Evolutionary conservation across 2,888 invertebrate genomes (phyloP), one percentile per base, ranked within the genome.

Genomic region (Xylocampa areola): DNA sequence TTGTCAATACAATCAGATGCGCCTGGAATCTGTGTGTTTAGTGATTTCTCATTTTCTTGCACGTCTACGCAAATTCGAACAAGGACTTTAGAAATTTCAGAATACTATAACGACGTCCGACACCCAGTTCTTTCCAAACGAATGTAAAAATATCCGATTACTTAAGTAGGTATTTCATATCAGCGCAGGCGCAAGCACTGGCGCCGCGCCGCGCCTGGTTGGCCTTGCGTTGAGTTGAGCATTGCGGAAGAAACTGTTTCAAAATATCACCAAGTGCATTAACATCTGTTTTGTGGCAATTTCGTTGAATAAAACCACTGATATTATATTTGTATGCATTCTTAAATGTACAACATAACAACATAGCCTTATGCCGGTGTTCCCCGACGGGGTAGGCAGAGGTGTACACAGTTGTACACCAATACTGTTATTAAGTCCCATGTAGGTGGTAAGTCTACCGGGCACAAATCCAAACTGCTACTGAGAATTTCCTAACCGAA

Each of bases 71-170:
- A 11, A 66, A 53, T 16, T 60, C 48, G 67, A 33, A 53, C 64
- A 65, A 66, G 66, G 64, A 60, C 49, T 43, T 65, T 30, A 13
- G 39, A 53, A 21, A 14, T 35, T 35, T n/a, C 36, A 36, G 30
- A 57, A 14, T 14, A 33, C 25, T n/a, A 47, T 47, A 41, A 57
- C 14, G 17, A 33, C 21, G 64, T 64, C 58, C 58, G 50, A 23
- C 45, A 36, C 35, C 58, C 11, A 58, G 58, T 32, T 39, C 8
- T 0, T 6, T 11, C 2, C 17, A 14, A 25, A 2, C 14, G 13
- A 25, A 40, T 27, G 11, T 13, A 32, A 32, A n/a, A 49, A 32
- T 57, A 35, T 47, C 30, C 21, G 39, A 59, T 44, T 39, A 39
- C 33, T n/a, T n/a, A n/a, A 30, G 21, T 25, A 21, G 6, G 21